Percentiles rank a stretch among this genome's conserved stretches.
These are phyloP conservation scores for Centruroides sculpturatus DNA, from an alignment of 1,140 invertebrate genomes.

Conservation along the genomic window DNA sequence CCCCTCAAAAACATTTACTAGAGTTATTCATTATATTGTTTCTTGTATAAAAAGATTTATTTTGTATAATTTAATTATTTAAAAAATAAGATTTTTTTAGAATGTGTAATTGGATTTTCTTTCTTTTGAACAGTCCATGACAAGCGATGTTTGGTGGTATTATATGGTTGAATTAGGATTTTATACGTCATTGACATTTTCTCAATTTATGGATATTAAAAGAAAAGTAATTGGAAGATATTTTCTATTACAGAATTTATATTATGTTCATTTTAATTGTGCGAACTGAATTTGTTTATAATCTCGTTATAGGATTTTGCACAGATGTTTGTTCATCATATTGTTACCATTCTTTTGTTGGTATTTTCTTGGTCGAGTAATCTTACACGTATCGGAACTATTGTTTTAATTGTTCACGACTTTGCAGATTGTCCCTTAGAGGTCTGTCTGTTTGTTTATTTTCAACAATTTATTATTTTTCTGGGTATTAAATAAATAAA, in stretches of 20 bases:
- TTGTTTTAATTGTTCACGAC: constrained; percentile 86
- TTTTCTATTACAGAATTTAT: too few relatives aligned
- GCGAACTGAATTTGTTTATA: constrained; percentile 5
- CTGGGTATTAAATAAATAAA: too few relatives aligned
- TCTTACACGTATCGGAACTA: constrained; percentile 73
- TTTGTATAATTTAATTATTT: too few relatives aligned
- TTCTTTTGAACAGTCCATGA: constrained; percentile 13
- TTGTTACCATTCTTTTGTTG: constrained; percentile 77
- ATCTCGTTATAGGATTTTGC: constrained; percentile 64
- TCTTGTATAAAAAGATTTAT: too few relatives aligned
- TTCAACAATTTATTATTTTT: too few relatives aligned
- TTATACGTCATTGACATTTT: constrained; percentile 86
- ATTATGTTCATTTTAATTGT: too few relatives aligned
- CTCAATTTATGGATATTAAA: constrained; percentile 84
- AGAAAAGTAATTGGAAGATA: constrained; percentile 27
- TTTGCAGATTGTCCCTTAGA: constrained; percentile 89
- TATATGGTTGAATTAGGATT: constrained; percentile 90
- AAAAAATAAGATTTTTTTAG: neutral
- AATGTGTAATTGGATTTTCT: neutral
- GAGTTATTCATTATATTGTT: too few relatives aligned
- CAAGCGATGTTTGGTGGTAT: constrained; percentile 62
- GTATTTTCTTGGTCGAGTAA: constrained; percentile 89
- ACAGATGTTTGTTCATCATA: constrained; percentile 97
- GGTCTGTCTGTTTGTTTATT: constrained; percentile 36
- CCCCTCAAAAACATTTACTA: too few relatives aligned